These are phyloP conservation scores for Campoletis raptor DNA, from an alignment of 2,888 invertebrate genomes.

Conservation along the genomic window DNA sequence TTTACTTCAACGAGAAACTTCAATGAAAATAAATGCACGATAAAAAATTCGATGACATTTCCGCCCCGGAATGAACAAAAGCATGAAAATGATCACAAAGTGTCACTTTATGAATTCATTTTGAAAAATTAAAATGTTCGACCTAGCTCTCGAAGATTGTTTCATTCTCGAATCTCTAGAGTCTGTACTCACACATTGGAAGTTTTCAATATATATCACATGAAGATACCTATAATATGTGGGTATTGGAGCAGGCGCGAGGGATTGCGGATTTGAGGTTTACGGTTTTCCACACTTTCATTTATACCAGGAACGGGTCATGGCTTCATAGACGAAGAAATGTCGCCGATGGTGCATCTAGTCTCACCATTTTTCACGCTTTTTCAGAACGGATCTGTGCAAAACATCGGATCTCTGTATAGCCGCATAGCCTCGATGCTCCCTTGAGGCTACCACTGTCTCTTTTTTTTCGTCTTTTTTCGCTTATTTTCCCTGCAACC, in stretches of 20 bases:
- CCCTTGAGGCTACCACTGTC: constrained; percentile 4
- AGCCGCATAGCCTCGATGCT: constrained; percentile 26
- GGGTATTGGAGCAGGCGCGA: neutral
- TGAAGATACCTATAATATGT: neutral
- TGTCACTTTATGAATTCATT: neutral
- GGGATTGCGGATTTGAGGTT: constrained; percentile 44
- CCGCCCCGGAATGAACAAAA: neutral
- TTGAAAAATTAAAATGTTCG: neutral
- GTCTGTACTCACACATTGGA: neutral
- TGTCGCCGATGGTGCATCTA: constrained; percentile 40
- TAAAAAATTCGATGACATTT: neutral
- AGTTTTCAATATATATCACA: neutral
- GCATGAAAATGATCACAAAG: neutral
- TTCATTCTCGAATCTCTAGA: neutral
- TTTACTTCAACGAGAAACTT: neutral
- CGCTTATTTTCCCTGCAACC: neutral
- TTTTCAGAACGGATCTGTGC: constrained; percentile 20
- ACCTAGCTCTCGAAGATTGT: neutral
- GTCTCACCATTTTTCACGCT: constrained; percentile 53
- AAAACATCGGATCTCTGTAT: constrained; percentile 43
- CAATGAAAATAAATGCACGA: neutral
- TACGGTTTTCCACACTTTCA: constrained; percentile 45
- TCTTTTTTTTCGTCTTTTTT: neutral
- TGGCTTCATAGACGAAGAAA: constrained; percentile 20
- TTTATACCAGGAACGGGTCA: constrained; percentile 39